These are phyloP conservation scores for Pampus argenteus DNA, from an alignment of 2,797 vertebrate species.

Conservation along the genomic window DNA sequence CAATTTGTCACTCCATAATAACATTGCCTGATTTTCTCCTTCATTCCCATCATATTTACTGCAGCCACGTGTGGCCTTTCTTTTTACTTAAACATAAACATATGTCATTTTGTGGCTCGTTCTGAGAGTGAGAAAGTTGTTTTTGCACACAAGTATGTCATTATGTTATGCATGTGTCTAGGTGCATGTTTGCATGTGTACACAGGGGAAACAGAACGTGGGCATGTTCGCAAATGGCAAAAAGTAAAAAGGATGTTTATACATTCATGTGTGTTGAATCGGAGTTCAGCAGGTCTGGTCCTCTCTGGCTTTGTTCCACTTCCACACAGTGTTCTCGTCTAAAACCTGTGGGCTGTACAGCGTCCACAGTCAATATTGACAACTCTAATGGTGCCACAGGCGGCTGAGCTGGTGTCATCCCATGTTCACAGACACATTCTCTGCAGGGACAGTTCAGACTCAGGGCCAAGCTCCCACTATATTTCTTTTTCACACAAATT, in stretches of 20 bases:
- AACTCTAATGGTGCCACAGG: constrained; percentile 36
- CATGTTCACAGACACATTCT: background rate
- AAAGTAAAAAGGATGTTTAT: constrained; percentile 5
- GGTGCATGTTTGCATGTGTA: background rate
- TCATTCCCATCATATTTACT: background rate
- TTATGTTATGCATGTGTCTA: background rate
- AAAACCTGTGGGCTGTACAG: constrained; percentile 21
- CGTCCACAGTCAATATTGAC: constrained; percentile 57
- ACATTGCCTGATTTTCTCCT: background rate
- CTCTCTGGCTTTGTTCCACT: constrained; percentile 32
- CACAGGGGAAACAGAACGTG: background rate
- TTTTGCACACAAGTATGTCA: background rate
- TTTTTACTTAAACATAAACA: background rate
- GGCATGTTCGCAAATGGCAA: background rate
- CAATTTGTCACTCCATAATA: too few species aligned
- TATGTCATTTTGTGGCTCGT: background rate
- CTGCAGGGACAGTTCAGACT: background rate
- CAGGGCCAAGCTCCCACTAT: background rate
- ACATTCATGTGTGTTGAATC: background rate
- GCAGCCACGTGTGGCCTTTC: background rate
- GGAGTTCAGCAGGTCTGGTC: constrained; percentile 17
- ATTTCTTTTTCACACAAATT: background rate
- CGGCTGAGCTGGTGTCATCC: constrained; percentile 17
- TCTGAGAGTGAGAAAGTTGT: background rate
- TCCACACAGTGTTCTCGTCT: background rate